Evolutionary conservation across 1,140 invertebrate species (phyloP).

Genomic region (Dolichoris vasculosae): DNA sequence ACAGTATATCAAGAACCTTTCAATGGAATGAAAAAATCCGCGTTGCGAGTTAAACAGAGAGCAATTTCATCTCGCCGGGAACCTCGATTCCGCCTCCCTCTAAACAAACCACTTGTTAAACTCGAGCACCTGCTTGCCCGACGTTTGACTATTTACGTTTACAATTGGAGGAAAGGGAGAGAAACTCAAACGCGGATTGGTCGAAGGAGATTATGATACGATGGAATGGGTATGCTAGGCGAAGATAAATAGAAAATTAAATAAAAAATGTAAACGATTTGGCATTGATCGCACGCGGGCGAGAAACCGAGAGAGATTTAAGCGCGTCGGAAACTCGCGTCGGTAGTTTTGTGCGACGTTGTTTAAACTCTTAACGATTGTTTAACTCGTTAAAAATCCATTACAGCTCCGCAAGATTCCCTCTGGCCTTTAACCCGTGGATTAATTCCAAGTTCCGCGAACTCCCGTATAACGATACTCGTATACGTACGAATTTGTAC

Average conservation of each 20-base stretch:
- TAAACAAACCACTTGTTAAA: conserved; percentile 43
- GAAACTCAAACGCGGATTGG: background rate
- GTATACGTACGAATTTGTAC: background rate
- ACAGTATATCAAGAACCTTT: background rate
- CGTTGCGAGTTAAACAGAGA: conserved; percentile 24
- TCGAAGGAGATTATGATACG: background rate
- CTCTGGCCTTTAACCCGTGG: background rate
- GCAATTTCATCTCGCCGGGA: conserved; percentile 24
- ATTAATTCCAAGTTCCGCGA: conserved; percentile 33
- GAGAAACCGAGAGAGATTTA: conserved; percentile 42
- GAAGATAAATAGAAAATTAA: background rate
- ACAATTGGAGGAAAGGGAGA: background rate
- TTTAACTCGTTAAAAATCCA: conserved; percentile 73
- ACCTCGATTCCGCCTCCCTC: background rate
- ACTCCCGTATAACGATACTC: background rate
- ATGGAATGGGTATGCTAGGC: background rate
- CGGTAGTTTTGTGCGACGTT: conserved; percentile 54
- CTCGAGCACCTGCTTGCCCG: conserved; percentile 20
- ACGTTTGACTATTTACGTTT: conserved; percentile 43
- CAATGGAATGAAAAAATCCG: conserved; percentile 40
- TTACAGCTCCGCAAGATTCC: conserved; percentile 61
- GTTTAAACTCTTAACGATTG: conserved; percentile 72
- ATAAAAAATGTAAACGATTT: no score
- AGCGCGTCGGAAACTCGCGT: conserved; percentile 13
- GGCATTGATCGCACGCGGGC: no score